Evolutionary conservation across 2,797 vertebrate species (phyloP).

Genomic region (Anguilla obscura): DNA sequence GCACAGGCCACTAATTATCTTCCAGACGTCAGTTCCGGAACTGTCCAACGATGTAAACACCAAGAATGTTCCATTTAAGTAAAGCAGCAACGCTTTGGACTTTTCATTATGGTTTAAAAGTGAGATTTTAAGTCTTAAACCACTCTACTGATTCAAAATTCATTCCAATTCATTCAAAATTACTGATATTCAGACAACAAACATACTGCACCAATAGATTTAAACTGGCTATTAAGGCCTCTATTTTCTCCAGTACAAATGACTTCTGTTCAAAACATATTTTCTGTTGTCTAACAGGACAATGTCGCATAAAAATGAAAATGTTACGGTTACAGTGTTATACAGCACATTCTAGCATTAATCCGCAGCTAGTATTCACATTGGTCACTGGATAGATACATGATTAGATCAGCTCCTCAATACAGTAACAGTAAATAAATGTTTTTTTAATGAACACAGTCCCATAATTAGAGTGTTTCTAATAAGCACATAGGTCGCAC

Average conservation of each 20-base stretch:
- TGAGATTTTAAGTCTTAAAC: neutral
- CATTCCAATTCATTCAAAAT: neutral
- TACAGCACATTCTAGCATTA: neutral
- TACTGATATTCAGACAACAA: neutral
- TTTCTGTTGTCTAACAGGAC: neutral
- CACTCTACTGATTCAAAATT: neutral
- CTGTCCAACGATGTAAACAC: neutral
- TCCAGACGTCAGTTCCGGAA: neutral
- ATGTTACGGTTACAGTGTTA: neutral
- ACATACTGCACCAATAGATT: neutral
- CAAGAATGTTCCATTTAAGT: neutral
- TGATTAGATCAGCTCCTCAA: neutral
- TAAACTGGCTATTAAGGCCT: neutral
- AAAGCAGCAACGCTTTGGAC: neutral
- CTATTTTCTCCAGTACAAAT: neutral
- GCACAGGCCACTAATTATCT: neutral
- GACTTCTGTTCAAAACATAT: no score
- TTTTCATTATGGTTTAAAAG: neutral
- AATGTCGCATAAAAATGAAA: neutral
- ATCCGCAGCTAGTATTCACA: neutral
- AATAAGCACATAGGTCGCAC: neutral
- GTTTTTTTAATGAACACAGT: neutral
- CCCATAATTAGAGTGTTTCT: constrained; percentile 5
- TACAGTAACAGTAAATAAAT: neutral
- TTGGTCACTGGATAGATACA: neutral